These are phyloP conservation scores for Zaprionus lineosus DNA, from an alignment of 2,888 invertebrate species.

Conservation along the genomic window DNA sequence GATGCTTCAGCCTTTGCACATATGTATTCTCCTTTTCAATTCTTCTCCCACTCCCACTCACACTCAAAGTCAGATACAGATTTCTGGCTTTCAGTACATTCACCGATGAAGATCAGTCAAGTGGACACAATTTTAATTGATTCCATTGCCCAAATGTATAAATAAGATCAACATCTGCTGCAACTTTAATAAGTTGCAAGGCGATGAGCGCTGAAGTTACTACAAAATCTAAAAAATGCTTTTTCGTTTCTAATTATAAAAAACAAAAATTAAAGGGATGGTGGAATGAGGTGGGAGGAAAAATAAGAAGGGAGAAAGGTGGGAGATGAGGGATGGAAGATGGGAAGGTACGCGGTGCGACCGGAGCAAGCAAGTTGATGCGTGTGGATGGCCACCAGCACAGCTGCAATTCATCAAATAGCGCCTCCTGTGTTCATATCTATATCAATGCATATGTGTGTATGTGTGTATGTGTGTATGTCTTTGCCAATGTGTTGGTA, in stretches of 20 bases:
- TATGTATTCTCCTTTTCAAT: neutral
- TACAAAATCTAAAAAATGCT: slow-evolving; percentile 45
- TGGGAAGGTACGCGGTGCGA: neutral
- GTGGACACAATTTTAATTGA: slow-evolving; percentile 66
- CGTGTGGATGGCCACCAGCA: slow-evolving; percentile 10
- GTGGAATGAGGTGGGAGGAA: too few relatives aligned
- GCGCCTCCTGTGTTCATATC: too few relatives aligned
- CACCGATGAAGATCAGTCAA: slow-evolving; percentile 42
- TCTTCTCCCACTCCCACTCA: too few relatives aligned
- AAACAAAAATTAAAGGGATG: too few relatives aligned
- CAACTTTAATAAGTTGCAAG: slow-evolving; percentile 54
- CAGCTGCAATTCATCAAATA: slow-evolving; percentile 74
- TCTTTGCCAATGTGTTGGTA: too few relatives aligned
- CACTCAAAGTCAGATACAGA: too few relatives aligned
- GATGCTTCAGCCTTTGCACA: slow-evolving; percentile 11
- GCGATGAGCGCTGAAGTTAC: slow-evolving; percentile 37
- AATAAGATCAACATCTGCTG: slow-evolving; percentile 46
- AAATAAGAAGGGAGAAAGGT: too few relatives aligned
- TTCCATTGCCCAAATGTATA: slow-evolving; percentile 29
- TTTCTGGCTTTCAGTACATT: too few relatives aligned
- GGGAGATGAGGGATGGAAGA: slow-evolving; percentile 11
- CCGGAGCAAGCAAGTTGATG: slow-evolving; percentile 36
- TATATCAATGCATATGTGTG: too few relatives aligned
- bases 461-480: too few relatives aligned
- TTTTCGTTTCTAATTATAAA: slow-evolving; percentile 68